Evolutionary conservation across 2,113 vertebrate genomes (phyloP).

Genomic region (Australoheros scitulus): DNA sequence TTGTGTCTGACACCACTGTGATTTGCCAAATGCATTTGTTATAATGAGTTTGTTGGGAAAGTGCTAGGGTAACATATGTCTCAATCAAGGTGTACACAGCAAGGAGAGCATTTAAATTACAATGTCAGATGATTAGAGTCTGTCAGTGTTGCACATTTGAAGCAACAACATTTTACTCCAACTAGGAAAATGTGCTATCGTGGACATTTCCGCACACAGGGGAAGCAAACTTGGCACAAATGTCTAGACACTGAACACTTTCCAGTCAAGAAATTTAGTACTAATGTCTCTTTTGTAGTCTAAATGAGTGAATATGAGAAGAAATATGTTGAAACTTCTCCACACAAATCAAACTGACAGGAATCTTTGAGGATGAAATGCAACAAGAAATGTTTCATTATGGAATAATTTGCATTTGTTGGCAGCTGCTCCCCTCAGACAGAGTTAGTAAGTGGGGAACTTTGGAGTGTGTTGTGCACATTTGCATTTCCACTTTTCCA

Average conservation of each 20-base stretch:
- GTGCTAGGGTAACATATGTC: slow-evolving; percentile 28
- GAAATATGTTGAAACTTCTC: slow-evolving; percentile 12
- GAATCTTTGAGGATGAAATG: slow-evolving; percentile 33
- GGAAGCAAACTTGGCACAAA: slow-evolving; percentile 14
- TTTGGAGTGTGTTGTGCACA: slow-evolving; percentile 19
- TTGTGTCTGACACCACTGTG: slow-evolving; percentile 45
- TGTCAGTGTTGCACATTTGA: not conserved
- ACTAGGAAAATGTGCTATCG: not conserved
- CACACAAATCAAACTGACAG: slow-evolving; percentile 7
- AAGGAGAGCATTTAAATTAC: slow-evolving; percentile 28
- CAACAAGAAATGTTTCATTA: slow-evolving; percentile 47
- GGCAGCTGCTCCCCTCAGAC: slow-evolving; percentile 17
- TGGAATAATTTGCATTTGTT: slow-evolving; percentile 35
- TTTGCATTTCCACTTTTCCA: slow-evolving; percentile 16
- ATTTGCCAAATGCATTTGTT: slow-evolving; percentile 60
- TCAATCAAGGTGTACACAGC: slow-evolving; percentile 27
- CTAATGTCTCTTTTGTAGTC: slow-evolving; percentile 8
- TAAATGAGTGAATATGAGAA: slow-evolving; percentile 17
- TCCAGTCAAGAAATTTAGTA: not conserved
- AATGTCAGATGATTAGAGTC: slow-evolving; percentile 24
- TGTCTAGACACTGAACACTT: not conserved
- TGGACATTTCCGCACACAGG: slow-evolving; percentile 2
- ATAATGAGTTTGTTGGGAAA: slow-evolving; percentile 48
- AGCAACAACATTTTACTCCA: not conserved
- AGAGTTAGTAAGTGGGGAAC: not conserved